Percentiles rank a stretch among this genome's conserved stretches.
These are phyloP conservation scores for Phaedon cochleariae DNA, from an alignment of 2,888 invertebrate species.

Conservation along the genomic window DNA sequence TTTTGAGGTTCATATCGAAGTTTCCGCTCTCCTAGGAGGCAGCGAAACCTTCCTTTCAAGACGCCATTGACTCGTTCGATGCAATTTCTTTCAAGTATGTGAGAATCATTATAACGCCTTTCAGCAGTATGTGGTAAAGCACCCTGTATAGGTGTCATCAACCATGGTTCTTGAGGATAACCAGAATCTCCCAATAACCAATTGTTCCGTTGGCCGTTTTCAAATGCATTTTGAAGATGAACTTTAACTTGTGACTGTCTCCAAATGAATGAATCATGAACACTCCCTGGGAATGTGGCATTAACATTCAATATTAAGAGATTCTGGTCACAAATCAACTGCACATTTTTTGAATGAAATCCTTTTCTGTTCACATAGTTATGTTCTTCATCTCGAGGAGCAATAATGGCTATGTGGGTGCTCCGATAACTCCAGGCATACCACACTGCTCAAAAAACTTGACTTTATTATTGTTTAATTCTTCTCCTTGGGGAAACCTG, in stretches of 20 bases:
- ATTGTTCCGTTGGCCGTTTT: neutral
- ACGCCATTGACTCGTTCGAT: too few species aligned
- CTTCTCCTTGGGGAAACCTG: neutral
- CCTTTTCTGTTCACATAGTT: neutral
- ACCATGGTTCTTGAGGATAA: too few species aligned
- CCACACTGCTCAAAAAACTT: neutral
- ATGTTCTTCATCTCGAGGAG: neutral
- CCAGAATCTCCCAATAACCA: too few species aligned
- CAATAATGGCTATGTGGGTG: too few species aligned
- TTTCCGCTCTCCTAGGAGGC: too few species aligned
- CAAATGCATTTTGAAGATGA: neutral
- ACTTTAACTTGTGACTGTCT: neutral
- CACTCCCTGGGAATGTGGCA: conserved; percentile 1
- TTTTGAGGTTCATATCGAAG: too few species aligned
- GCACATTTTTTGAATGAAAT: neutral
- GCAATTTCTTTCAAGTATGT: conserved; percentile 18
- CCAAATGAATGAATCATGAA: neutral
- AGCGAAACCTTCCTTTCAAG: too few species aligned
- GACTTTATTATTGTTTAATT: neutral
- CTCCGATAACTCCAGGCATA: too few species aligned
- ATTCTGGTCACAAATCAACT: too few species aligned
- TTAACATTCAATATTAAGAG: neutral
- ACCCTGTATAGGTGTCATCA: too few species aligned
- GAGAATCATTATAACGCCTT: conserved; percentile 13
- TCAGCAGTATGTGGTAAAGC: conserved; percentile 19